These are phyloP conservation scores for Tauraco hartlaubi DNA, from an alignment of 2,797 vertebrate genomes.

Conservation along the genomic window DNA sequence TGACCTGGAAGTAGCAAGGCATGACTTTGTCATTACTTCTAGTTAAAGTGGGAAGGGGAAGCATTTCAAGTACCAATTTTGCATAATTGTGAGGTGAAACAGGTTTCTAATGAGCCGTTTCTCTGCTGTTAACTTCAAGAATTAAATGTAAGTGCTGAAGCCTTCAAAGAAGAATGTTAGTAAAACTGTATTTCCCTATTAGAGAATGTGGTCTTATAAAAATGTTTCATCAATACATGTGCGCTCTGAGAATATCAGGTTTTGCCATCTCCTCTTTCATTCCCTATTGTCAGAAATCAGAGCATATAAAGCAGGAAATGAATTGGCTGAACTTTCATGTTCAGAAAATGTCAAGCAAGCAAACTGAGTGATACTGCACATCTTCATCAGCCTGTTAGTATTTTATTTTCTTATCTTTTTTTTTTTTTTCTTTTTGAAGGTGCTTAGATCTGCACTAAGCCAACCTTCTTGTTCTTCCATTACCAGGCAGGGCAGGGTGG, in stretches of 20 bases:
- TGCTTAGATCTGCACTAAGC: neutral
- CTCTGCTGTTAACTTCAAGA: neutral
- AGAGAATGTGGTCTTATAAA: neutral
- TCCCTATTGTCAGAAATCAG: neutral
- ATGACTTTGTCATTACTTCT: neutral
- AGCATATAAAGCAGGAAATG: neutral
- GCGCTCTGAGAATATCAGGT: neutral
- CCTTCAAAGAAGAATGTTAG: neutral
- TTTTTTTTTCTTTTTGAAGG: neutral
- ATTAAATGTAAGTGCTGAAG: neutral
- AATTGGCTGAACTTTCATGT: neutral
- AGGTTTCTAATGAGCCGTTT: neutral
- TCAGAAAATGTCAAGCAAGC: neutral
- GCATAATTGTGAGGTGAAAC: neutral
- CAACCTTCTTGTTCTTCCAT: neutral
- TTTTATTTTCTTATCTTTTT: neutral
- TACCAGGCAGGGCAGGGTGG: rapidly evolving
- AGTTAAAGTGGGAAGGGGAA: neutral
- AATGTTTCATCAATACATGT: neutral
- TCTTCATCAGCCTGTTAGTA: neutral
- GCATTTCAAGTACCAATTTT: neutral
- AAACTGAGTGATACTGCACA: neutral
- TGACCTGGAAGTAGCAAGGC: neutral
- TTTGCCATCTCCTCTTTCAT: neutral
- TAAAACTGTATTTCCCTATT: neutral